Evolutionary conservation across 2,797 vertebrate species (phyloP), one percentile per base, ranked within the genome.

Genomic region (Phoebastria nigripes): DNA sequence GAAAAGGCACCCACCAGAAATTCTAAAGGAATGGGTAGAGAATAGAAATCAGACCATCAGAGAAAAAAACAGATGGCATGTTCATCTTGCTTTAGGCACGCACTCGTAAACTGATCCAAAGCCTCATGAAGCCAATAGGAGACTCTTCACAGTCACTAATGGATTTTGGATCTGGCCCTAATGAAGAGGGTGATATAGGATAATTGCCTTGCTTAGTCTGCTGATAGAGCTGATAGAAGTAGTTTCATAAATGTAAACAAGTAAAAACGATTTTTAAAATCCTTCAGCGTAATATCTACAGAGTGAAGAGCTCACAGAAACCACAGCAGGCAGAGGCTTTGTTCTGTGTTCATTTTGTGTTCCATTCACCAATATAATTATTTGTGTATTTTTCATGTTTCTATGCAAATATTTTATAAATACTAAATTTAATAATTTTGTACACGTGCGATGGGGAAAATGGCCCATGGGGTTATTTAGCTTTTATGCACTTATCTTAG

Each of bases 91-190:
- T 92, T 77, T 89, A 93, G 88, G 94, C 90, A 85, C 0, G 2
- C 59, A 61, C 71, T 56, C 76, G 63, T 59, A 61, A 92, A 73
- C 37, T 63, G 55, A 78, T 89, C 81, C 63, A 93, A 82, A 90
- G 72, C 74, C 35, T 90, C 49, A 18, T 11, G 11, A 47, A 94
- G 88, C 95, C 88, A 72, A 85, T 87, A 87, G 81, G 19, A 94
- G 63, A 55, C 74, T 95, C 59, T 94, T 95, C 17, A 0, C 37
- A 89, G 83, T 56, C 77, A 67, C 61, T 95, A 89, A 87, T 93
- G 92, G 56, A 42, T 90, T 92, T 94, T 93, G 83, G 90, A 84
- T 93, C 76, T 67, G 41, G 37, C 74, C 49, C 28, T 90, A 71
- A 85, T 4, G 0, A 94, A 92, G 41, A 87, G 63, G 49, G 29